A percentile compares a stretch with the other conserved stretches of the same genome.
phyloP scores from a whole-genome alignment of 2,888 invertebrate species.

The Metallyticus violacea region DNA sequence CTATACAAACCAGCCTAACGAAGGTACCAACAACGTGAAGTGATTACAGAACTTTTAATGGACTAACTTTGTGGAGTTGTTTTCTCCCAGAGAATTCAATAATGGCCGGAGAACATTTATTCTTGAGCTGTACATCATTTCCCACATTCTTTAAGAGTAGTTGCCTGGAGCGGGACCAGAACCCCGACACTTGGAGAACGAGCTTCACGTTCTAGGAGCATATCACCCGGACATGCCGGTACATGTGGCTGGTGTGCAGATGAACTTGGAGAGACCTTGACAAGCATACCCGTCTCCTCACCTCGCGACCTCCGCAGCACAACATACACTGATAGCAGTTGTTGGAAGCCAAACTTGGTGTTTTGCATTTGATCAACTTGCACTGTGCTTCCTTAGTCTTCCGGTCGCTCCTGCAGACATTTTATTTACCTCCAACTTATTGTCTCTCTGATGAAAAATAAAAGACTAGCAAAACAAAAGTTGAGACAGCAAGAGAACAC shows the following conservation, averaged over 20 bases:
- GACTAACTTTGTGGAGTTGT: no score
- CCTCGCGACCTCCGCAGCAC: background rate
- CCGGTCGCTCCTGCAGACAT: no score
- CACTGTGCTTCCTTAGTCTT: background rate
- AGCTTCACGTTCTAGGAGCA: background rate
- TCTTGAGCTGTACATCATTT: no score
- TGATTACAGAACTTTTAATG: no score
- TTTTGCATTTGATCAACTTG: background rate
- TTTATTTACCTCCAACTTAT: no score
- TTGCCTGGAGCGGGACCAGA: background rate
- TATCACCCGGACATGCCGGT: background rate
- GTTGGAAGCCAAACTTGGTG: background rate
- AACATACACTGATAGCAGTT: background rate
- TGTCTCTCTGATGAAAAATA: no score
- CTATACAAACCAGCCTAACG: no score
- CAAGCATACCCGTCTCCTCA: background rate
- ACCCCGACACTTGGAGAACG: background rate
- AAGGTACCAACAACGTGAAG: no score
- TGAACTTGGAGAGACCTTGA: background rate
- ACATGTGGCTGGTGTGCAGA: background rate
- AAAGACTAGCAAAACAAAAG: no score
- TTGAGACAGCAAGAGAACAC: no score
- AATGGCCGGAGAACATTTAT: background rate
- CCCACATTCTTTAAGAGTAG: no score
- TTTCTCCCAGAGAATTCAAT: no score